Base-by-base conservation (phyloP, 2,888 invertebrate species). In the Cantharis flavilabris region DNA sequence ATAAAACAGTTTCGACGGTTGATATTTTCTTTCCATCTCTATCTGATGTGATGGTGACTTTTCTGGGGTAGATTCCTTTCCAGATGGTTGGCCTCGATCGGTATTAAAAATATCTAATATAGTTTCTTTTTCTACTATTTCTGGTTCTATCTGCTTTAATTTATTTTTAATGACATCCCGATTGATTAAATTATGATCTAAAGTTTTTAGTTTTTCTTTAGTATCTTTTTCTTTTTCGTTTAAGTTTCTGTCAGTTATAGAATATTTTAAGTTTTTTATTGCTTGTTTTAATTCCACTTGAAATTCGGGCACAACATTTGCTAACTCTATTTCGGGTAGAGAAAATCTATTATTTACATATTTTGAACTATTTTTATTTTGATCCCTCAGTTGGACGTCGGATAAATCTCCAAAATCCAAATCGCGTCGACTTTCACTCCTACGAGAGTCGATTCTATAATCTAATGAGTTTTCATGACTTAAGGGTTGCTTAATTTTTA, bases 1-100 rank as follows among this genome's bases (percentile, higher is more conserved):
- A 88, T 95, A 95, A 87, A 95, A 95, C 13, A 90, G 91, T 84
- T 91, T 92, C 18, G 90, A 88, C 79, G 89, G 87, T 67, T 81
- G 81, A 65, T 83, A 84, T 70, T 83, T 83, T 79, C 81, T 81
- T 75, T 82, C 73, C 70, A 70, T 79, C 72, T 76, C 79, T 23
- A 77, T 73, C 69, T 79, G 87, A 79, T 90, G 89, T 3, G 89
- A 90, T 0, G 91, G 91, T 0, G 91, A 90, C 84, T 90, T 90
- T 86, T 92, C 92, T 1, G 92, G 91, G 1, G 91, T 91, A 1
- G 92, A 92, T 84, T 92, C 92, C 81, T 92, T 92, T 1, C 92
- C 92, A 9, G 91, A 92, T 1, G 91, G 91, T 83, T 91, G 91
- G 49, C 91, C 92, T 84, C 86, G 78, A 23, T 84, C 88, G 76